These are phyloP conservation scores for Styela plicata DNA, from an alignment of 23 tunicate species.

Conservation along the genomic window DNA sequence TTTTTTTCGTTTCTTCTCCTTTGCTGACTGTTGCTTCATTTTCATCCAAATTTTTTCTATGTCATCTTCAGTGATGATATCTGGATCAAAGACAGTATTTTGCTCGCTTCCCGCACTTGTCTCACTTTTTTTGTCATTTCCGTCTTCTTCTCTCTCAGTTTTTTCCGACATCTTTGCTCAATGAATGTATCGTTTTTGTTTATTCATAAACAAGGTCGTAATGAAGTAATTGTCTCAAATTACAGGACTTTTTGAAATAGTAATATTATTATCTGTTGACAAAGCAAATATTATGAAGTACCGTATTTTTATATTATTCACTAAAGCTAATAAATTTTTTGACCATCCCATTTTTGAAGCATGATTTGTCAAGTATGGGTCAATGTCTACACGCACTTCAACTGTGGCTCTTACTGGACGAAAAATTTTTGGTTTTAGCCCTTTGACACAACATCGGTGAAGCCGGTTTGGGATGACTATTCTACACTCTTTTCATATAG, in stretches of 20 bases:
- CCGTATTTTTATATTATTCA: no score
- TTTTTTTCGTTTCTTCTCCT: constrained; percentile 3
- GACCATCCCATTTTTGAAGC: no score
- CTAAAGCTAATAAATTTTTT: no score
- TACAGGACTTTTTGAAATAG: not conserved
- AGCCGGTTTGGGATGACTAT: no score
- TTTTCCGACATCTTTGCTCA: not conserved
- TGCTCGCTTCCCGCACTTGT: constrained; percentile 2
- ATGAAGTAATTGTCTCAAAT: not conserved
- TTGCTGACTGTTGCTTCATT: constrained; percentile 27
- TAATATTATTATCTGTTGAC: not conserved
- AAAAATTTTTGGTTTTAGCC: no score
- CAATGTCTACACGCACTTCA: no score
- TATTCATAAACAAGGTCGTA: not conserved
- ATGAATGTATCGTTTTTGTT: not conserved
- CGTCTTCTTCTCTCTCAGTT: not conserved
- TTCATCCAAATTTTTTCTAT: constrained; percentile 70
- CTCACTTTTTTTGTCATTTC: not conserved
- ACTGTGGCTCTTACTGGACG: no score
- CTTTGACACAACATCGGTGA: no score
- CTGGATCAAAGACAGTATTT: constrained; percentile 24
- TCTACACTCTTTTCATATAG: no score
- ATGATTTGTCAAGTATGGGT: no score
- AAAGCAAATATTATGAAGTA: no score
- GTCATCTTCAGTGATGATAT: constrained; percentile 56